These are phyloP conservation scores for Microcebus jonahi DNA, from an alignment of 2,113 vertebrate genomes.

Conservation along the genomic window DNA sequence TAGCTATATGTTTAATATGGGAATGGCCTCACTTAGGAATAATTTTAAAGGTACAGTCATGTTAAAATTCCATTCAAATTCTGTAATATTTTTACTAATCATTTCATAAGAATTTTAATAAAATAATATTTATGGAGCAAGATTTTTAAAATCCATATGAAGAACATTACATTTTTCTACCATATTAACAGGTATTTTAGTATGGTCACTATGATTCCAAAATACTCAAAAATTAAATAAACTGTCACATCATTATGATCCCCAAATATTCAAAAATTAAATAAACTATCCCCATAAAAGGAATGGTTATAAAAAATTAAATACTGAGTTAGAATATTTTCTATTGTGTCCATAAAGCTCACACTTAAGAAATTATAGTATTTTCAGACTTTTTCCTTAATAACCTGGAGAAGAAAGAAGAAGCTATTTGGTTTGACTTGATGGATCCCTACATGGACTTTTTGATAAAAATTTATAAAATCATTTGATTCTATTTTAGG, in stretches of 20 bases:
- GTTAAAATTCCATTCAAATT: constrained; percentile 27
- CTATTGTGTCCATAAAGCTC: not conserved
- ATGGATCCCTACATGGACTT: not conserved
- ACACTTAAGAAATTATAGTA: not conserved
- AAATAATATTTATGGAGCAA: not conserved
- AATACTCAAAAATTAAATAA: constrained; percentile 11
- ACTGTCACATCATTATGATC: not conserved
- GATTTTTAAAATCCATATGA: not conserved
- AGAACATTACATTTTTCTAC: not conserved
- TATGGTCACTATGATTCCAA: not conserved
- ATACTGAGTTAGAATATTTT: not conserved
- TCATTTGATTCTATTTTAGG: not conserved
- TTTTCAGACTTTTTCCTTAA: not conserved
- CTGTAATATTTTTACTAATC: constrained; percentile 6
- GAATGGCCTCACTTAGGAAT: constrained; percentile 21
- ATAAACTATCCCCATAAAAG: not conserved
- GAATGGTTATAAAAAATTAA: not conserved
- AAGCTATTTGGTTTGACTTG: not conserved
- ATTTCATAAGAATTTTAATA: constrained; percentile 11
- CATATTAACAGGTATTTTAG: not conserved
- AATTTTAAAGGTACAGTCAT: not conserved
- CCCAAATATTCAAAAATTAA: constrained; percentile 11
- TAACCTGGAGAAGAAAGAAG: not conserved
- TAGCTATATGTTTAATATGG: not conserved
- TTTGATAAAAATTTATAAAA: not conserved